A percentile compares a stretch with the other conserved stretches of the same genome.
phyloP scores from a whole-genome alignment of 2,113 vertebrate species.

The Halichoeres trimaculatus region DNA sequence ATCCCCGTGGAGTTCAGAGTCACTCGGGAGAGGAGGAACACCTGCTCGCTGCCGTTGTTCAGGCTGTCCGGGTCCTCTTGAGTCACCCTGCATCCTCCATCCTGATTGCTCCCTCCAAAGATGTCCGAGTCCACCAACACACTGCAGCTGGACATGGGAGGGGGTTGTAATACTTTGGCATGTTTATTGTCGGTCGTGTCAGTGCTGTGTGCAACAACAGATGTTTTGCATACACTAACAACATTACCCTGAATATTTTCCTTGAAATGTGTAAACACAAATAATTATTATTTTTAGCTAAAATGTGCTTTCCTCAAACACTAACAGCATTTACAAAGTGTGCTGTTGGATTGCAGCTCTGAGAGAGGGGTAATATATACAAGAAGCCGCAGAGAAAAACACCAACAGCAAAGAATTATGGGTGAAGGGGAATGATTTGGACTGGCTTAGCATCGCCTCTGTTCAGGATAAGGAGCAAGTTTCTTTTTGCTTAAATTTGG shows the following conservation, averaged over 20 bases:
- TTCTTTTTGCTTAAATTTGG: not conserved
- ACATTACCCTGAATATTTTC: conserved; percentile 50
- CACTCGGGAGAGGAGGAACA: conserved; percentile 66
- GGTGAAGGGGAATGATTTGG: not conserved
- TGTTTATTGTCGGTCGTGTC: conserved; percentile 77
- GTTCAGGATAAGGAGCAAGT: not conserved
- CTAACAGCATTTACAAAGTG: not conserved
- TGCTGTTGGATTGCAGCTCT: not conserved
- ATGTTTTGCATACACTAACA: conserved; percentile 63
- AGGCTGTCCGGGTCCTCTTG: conserved; percentile 47
- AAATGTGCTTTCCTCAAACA: conserved; percentile 2
- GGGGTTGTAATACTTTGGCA: conserved; percentile 65
- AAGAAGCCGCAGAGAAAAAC: not conserved
- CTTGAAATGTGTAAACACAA: conserved; percentile 39
- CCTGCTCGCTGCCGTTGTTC: conserved; percentile 68
- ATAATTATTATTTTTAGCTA: conserved; percentile 26
- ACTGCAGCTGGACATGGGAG: conserved; percentile 76
- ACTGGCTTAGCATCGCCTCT: conserved; percentile 1
- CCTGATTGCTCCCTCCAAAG: conserved; percentile 44
- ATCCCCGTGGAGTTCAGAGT: conserved; percentile 48
- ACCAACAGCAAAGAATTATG: not conserved
- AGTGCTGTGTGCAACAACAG: conserved; percentile 68
- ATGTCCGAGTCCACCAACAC: conserved; percentile 46
- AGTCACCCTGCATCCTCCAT: conserved; percentile 53
- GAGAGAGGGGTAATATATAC: not conserved